phyloP scores from a whole-genome alignment of 2,797 vertebrate genomes.

The Neosilurus mollespiculum region DNA sequence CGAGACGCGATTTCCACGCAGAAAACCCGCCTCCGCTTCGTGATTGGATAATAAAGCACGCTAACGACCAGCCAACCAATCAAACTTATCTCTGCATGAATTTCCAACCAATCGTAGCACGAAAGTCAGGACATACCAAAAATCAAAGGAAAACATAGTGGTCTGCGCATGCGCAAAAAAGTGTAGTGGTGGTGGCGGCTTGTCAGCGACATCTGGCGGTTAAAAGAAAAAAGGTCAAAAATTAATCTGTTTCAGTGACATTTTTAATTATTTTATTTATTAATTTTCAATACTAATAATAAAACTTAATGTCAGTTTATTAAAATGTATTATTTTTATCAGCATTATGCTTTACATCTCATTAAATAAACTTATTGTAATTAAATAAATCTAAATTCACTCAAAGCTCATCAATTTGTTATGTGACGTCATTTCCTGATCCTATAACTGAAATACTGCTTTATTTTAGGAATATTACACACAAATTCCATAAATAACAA shows the following conservation, averaged over 20 bases:
- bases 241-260: not conserved
- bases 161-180: slow-evolving; percentile 15
- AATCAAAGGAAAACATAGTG: not conserved
- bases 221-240: not conserved
- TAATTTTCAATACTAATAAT: not conserved
- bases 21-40: not conserved
- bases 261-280: not conserved
- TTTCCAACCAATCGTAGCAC: not conserved
- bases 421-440: not conserved
- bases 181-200: too few species aligned
- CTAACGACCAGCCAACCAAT: not conserved
- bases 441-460: too few species aligned
- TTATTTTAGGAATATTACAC: too few species aligned
- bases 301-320: too few species aligned
- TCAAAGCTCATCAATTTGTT: too few species aligned
- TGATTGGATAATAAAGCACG: not conserved
- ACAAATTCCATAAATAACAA: too few species aligned
- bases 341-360: too few species aligned
- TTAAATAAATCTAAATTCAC: not conserved
- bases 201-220: not conserved
- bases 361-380: too few species aligned
- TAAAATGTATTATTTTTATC: too few species aligned
- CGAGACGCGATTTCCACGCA: too few species aligned
- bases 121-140: not conserved
- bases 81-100: fast-evolving